Conservation (phyloP, 2,113 vertebrate genomes). For the Erythrocercus mccallii region DNA sequence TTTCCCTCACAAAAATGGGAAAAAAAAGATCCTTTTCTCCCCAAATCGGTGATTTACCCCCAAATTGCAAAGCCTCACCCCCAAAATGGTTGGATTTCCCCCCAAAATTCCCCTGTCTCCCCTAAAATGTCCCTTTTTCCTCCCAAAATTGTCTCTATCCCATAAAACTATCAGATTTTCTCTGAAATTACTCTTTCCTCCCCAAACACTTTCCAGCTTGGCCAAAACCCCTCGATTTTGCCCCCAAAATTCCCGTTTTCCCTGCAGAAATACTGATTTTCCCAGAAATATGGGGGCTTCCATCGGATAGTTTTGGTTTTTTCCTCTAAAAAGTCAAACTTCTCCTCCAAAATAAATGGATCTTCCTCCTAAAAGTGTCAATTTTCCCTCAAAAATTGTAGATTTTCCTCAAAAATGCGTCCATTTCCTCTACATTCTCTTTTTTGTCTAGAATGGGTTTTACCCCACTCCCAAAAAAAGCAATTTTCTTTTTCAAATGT, state of each 20-base stretch:
- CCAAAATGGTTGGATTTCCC: background rate
- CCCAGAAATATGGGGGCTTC: rapidly evolving
- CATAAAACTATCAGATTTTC: too few relatives aligned
- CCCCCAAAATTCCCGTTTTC: background rate
- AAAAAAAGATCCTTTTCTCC: background rate
- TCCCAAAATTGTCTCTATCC: background rate
- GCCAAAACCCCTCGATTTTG: background rate
- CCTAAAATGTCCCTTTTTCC: background rate
- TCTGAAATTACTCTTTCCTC: too few relatives aligned
- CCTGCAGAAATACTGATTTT: rapidly evolving
- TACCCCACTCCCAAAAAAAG: rapidly evolving
- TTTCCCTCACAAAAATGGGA: background rate
- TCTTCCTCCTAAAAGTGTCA: background rate
- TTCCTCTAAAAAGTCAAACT: background rate
- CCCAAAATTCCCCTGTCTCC: background rate
- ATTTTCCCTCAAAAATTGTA: background rate
- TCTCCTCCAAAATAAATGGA: rapidly evolving
- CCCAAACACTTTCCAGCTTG: background rate
- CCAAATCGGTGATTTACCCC: background rate
- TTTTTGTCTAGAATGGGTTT: background rate
- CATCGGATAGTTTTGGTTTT: rapidly evolving
- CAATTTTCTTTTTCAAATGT: background rate
- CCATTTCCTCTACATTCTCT: background rate
- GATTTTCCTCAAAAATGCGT: rapidly evolving
- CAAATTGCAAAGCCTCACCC: background rate